Evolutionary conservation across 2,113 vertebrate genomes (phyloP).

Genomic region (Antennarius striatus): DNA sequence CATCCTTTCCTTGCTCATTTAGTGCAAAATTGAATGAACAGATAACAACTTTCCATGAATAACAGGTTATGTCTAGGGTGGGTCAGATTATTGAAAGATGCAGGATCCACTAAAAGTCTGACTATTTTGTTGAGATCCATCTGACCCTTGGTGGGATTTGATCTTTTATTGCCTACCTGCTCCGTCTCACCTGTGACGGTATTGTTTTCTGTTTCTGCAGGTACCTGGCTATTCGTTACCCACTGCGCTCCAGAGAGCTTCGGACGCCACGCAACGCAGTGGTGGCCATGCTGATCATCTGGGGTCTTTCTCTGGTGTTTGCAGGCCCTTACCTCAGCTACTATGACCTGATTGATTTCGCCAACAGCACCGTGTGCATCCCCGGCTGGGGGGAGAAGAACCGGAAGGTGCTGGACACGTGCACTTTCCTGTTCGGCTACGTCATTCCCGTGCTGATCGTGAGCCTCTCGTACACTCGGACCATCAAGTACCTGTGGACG

Average conservation of each 20-base stretch:
- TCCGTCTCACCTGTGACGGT: too few species aligned
- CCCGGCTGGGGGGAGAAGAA: slow-evolving; percentile 86
- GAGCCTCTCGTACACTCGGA: slow-evolving; percentile 86
- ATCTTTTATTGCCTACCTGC: background rate
- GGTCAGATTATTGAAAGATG: background rate
- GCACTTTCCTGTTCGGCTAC: slow-evolving; percentile 86
- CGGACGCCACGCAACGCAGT: slow-evolving; percentile 83
- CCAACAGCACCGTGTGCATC: slow-evolving; percentile 86
- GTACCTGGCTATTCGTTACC: slow-evolving; percentile 88
- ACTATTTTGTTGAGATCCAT: background rate
- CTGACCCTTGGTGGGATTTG: slow-evolving; percentile 1
- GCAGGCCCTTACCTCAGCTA: slow-evolving; percentile 88
- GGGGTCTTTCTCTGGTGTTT: slow-evolving; percentile 86
- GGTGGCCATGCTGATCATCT: slow-evolving; percentile 85
- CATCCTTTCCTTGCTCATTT: background rate
- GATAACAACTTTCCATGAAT: background rate
- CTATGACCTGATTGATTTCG: slow-evolving; percentile 85
- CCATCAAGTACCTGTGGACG: slow-evolving; percentile 90
- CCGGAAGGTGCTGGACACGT: slow-evolving; percentile 86
- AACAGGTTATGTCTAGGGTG: background rate
- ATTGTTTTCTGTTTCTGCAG: slow-evolving; percentile 56
- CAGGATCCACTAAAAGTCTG: background rate
- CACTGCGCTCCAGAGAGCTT: slow-evolving; percentile 84
- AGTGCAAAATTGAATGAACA: too few species aligned
- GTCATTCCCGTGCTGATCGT: slow-evolving; percentile 86